A percentile compares a stretch with the other conserved stretches of the same genome.
Conservation (phyloP, 2,113 vertebrate species). For the Myotis lucifugus region DNA sequence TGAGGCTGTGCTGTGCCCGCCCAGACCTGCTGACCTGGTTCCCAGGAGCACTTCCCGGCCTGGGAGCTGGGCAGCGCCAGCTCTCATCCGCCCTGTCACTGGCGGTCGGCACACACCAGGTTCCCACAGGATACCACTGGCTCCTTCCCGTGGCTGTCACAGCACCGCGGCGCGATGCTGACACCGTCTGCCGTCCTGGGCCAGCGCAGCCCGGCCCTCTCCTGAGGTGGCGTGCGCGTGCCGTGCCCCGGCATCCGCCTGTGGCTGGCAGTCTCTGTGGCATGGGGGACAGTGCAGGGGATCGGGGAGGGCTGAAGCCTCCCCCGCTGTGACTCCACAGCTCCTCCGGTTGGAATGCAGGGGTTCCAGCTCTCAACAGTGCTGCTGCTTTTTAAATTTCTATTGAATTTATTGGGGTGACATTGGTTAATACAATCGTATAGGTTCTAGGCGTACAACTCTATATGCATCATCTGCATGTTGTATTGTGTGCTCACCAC, state of each 20-base stretch:
- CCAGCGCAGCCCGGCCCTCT: rapidly evolving
- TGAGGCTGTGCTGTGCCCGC: rapidly evolving
- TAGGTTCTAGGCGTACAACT: no score
- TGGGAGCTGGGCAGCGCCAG: background rate
- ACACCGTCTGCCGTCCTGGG: rapidly evolving
- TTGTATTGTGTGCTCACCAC: background rate
- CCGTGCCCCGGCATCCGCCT: rapidly evolving
- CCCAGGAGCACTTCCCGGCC: background rate
- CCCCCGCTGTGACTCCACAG: background rate
- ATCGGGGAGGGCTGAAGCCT: rapidly evolving
- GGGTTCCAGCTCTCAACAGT: rapidly evolving
- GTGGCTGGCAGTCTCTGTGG: background rate
- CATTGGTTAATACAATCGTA: background rate
- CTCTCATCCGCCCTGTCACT: rapidly evolving
- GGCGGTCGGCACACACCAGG: background rate
- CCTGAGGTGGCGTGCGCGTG: rapidly evolving
- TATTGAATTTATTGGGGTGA: background rate
- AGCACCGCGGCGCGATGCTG: rapidly evolving
- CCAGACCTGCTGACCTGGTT: background rate
- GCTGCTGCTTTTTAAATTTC: background rate
- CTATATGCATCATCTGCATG: no score
- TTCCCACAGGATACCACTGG: rapidly evolving
- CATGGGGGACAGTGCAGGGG: background rate
- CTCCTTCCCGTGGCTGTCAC: no score
- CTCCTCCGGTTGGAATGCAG: background rate